phyloP scores from a whole-genome alignment of 2,797 vertebrate species.

The Taeniopygia guttata region DNA sequence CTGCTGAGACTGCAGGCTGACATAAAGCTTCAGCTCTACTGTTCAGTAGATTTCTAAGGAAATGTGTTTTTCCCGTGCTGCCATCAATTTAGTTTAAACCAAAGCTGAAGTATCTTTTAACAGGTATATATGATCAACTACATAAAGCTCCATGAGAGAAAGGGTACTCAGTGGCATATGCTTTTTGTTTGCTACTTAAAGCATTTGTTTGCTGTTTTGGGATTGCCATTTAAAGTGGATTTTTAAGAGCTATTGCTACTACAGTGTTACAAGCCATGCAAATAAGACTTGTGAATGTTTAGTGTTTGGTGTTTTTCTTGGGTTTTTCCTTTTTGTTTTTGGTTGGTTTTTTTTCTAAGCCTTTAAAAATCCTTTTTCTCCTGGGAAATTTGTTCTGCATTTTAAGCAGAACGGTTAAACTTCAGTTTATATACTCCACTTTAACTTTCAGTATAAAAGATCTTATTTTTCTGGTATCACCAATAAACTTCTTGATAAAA shows the following conservation, averaged over 20 bases:
- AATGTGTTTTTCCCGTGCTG: background rate
- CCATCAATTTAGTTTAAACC: background rate
- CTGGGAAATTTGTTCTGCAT: background rate
- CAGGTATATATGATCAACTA: background rate
- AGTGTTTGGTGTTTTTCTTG: background rate
- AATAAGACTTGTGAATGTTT: background rate
- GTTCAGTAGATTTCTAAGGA: background rate
- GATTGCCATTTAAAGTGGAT: background rate
- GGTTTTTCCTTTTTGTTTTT: too few species aligned
- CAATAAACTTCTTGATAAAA: background rate
- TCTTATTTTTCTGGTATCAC: background rate
- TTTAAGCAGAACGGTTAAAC: background rate
- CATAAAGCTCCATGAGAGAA: background rate
- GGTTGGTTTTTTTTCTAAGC: background rate
- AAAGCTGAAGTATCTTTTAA: background rate
- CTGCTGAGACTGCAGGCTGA: background rate
- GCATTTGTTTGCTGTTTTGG: background rate
- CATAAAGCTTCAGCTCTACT: background rate
- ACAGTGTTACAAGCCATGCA: background rate
- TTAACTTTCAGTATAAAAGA: background rate
- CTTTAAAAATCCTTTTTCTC: background rate
- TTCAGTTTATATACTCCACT: background rate
- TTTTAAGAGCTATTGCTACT: background rate
- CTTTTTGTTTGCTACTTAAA: background rate
- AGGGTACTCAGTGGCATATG: background rate